These are phyloP conservation scores for Montipora foliosa DNA, from an alignment of 64 coral and sea anemone genomes.

Conservation along the genomic window DNA sequence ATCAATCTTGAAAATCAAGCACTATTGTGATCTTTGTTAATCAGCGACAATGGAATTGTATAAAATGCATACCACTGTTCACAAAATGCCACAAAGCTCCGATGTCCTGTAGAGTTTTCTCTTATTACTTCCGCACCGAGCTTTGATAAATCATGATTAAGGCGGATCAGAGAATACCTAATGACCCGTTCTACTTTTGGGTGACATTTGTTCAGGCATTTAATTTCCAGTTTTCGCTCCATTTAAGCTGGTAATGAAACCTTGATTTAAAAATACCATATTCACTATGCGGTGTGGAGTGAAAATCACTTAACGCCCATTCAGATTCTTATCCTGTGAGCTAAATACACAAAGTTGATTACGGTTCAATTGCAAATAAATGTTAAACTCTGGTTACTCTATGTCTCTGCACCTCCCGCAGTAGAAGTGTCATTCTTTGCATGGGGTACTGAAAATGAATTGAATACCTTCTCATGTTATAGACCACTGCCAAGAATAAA, in stretches of 20 bases:
- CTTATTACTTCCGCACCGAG: no score
- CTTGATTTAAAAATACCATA: neutral
- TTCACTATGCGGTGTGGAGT: neutral
- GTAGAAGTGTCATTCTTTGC: slow-evolving; percentile 49
- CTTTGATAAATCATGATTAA: no score
- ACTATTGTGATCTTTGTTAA: no score
- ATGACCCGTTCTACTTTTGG: no score
- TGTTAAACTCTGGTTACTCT: neutral
- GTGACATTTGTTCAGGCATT: no score
- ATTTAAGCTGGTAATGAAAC: neutral
- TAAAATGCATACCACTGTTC: no score
- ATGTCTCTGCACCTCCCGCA: slow-evolving; percentile 17
- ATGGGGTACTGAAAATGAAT: slow-evolving; percentile 20
- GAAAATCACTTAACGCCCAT: slow-evolving; percentile 12
- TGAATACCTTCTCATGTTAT: neutral
- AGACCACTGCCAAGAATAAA: neutral
- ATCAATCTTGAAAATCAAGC: no score
- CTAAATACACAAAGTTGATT: slow-evolving; percentile 2
- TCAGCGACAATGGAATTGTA: no score
- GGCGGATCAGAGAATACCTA: no score
- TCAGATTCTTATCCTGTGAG: neutral
- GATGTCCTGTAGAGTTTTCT: no score
- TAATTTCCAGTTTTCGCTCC: no score
- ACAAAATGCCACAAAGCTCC: no score
- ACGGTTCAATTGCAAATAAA: slow-evolving; percentile 18